Base-by-base conservation (phyloP, 2,113 vertebrate genomes). In the Ctenodactylus gundi region DNA sequence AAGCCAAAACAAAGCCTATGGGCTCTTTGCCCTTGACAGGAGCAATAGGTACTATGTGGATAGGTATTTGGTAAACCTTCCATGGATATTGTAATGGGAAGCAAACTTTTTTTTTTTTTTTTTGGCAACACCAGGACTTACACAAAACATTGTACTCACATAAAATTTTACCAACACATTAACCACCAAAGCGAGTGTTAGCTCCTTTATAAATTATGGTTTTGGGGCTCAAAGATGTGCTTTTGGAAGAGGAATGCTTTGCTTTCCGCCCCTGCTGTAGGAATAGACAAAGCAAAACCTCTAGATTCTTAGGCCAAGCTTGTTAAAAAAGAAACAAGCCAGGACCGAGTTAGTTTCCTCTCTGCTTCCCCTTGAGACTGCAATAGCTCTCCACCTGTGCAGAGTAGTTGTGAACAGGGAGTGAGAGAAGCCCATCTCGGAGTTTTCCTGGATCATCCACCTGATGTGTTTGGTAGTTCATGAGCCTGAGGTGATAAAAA, bases 61-160 rank as follows among this genome's bases (percentile, higher is more conserved):
- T 3, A 25, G 0, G n/a, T n/a, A n/a, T n/a, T n/a, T n/a, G 4
- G 8, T 67, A 14, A 44, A 6, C 21, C 2, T 23, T n/a, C 8
- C 0, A 3, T 34, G 9, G 4, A 36, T n/a, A 3, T 15, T 83
- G 41, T 21, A 21, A 11, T 21, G 29, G 49, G 72, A 27, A 44
- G 44, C 49, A 49, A 27, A 29, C 7, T 11, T 4, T 60, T 44
- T 9, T 81, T 18, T n/a, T n/a, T 31, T 81, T 9, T 6, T 11
- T 55, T 91, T 36, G 29, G 15, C 46, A 39, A n/a, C 70, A 11
- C 15, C 11, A 10, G 14, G 15, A 88, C 20, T 49, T 78, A n/a
- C 29, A 10, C 17, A 29, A 76, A 76, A 9, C 10, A 41, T 34
- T 55, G 55, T 65, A 14, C 9, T 85, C 53, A 44, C 13, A 29